These are phyloP conservation scores for Meloidogyne floridensis DNA, from an alignment of 1,140 invertebrate species.

Conservation along the genomic window DNA sequence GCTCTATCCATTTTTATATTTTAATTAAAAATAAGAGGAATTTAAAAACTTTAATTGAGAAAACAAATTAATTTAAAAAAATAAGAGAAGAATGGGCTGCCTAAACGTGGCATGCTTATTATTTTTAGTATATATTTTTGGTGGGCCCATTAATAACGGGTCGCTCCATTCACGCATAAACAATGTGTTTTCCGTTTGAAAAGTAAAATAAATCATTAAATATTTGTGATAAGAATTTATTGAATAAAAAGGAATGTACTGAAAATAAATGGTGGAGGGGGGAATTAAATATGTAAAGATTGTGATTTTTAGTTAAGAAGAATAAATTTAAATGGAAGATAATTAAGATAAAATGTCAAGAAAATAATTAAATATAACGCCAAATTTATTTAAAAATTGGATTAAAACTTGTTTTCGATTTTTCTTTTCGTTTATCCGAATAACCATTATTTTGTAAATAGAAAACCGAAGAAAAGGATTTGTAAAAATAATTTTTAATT, in stretches of 20 bases:
- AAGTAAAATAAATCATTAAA: background rate
- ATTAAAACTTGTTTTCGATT: too few relatives aligned
- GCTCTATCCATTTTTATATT: constrained; percentile 12
- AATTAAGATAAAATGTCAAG: too few relatives aligned
- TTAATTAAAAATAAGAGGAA: background rate
- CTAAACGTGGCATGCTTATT: background rate
- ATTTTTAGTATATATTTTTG: background rate
- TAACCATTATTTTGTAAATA: too few relatives aligned
- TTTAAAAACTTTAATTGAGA: background rate
- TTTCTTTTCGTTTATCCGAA: too few relatives aligned
- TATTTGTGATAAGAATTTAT: background rate
- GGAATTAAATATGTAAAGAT: background rate
- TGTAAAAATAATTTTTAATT: too few relatives aligned
- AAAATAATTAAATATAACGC: too few relatives aligned
- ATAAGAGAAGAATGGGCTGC: background rate
- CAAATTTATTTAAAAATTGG: too few relatives aligned
- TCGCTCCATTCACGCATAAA: background rate
- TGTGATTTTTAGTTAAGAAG: background rate
- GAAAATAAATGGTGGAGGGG: background rate
- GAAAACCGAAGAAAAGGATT: too few relatives aligned
- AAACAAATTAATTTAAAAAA: background rate
- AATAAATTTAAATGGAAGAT: background rate
- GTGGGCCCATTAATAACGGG: background rate
- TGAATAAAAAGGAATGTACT: background rate
- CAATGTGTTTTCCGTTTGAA: background rate